Percentiles rank a stretch among this genome's conserved stretches.
Conservation (phyloP, 2,113 vertebrate species). For the Trematomus loennbergii region DNA sequence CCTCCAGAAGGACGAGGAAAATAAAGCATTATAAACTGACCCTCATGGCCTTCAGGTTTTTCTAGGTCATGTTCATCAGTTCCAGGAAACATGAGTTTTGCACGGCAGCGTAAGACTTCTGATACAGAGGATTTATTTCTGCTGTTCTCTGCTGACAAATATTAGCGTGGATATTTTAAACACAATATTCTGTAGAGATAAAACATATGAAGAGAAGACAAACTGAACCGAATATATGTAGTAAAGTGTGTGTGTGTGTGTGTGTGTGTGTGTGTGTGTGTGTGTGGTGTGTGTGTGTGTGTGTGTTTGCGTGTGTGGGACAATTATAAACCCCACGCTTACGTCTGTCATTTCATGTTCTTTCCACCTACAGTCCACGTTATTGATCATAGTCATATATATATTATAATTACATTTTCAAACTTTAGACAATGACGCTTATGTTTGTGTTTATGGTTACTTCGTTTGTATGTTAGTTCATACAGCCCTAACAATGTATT, state of each 20-base stretch:
- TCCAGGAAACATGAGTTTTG: conserved; percentile 6
- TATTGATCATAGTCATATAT: no score
- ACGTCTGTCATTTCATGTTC: no score
- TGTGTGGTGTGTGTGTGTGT: no score
- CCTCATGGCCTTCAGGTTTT: background rate
- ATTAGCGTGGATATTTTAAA: background rate
- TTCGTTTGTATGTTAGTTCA: background rate
- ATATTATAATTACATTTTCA: no score
- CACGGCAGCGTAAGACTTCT: background rate
- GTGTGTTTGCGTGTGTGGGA: no score
- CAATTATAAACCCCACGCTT: no score
- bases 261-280: no score
- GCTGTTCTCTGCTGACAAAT: background rate
- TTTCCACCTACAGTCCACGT: no score
- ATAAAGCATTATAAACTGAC: background rate
- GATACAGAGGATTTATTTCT: background rate
- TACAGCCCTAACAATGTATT: background rate
- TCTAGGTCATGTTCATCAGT: background rate
- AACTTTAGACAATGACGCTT: no score
- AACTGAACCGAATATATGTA: background rate
- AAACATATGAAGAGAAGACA: background rate
- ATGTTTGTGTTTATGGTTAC: background rate
- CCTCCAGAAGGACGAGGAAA: background rate
- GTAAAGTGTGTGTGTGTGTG: background rate
- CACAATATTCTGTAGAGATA: background rate